Percentiles rank a stretch among this genome's conserved stretches.
These are phyloP conservation scores for Harpegnathos saltator DNA, from an alignment of 1,140 invertebrate genomes.

Conservation along the genomic window DNA sequence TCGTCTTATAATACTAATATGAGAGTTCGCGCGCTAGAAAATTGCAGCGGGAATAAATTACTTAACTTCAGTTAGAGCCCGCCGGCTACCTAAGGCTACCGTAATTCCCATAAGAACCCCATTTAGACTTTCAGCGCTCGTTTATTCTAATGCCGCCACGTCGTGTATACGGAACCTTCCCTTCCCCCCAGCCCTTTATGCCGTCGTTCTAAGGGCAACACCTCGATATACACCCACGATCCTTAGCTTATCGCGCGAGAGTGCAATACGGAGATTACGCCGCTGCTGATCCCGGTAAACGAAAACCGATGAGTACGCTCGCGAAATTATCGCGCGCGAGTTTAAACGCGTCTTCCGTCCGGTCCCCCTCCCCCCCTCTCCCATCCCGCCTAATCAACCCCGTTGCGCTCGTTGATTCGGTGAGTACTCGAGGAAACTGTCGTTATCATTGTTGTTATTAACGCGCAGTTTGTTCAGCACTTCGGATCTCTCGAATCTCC, in stretches of 20 bases:
- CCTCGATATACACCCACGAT: conserved; percentile 19
- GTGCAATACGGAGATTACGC: conserved; percentile 49
- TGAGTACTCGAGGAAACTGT: not conserved
- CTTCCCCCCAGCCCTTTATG: no score
- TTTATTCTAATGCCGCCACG: conserved; percentile 55
- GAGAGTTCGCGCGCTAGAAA: conserved; percentile 32
- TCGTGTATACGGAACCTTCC: not conserved
- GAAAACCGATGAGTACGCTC: conserved; percentile 43
- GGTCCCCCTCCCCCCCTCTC: no score
- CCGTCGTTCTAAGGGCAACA: conserved; percentile 5
- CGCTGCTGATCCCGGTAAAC: conserved; percentile 6
- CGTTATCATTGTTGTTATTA: no score
- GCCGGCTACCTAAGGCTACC: conserved; percentile 34
- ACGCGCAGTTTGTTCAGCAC: no score
- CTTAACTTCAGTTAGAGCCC: conserved; percentile 47
- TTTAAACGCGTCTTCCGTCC: conserved; percentile 1
- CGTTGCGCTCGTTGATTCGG: not conserved
- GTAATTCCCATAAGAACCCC: conserved; percentile 66
- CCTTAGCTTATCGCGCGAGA: not conserved
- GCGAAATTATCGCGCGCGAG: conserved; percentile 25
- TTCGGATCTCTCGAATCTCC: no score
- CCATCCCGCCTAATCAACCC: no score
- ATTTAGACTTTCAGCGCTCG: conserved; percentile 65
- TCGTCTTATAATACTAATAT: conserved; percentile 21
- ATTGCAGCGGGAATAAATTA: conserved; percentile 62